Conservation (phyloP, 2,888 invertebrate species). For the Adelphocoris suturalis region DNA sequence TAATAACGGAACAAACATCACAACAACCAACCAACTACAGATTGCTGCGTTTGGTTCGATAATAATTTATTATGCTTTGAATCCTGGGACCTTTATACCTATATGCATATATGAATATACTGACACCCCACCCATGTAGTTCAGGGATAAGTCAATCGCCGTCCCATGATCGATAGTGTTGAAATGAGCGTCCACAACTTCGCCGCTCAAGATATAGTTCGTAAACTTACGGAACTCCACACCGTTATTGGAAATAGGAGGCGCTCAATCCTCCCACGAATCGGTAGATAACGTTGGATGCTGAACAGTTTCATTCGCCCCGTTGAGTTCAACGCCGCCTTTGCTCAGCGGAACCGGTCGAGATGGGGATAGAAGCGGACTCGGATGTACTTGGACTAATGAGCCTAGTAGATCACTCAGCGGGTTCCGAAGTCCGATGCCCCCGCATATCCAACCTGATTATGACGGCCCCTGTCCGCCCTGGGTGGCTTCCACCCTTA, state of each 20-base stretch:
- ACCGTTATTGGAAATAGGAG: background rate
- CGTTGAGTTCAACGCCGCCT: background rate
- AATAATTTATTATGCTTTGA: too few species aligned
- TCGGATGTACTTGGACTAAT: constrained; percentile 49
- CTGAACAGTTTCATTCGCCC: constrained; percentile 4
- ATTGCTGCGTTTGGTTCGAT: too few species aligned
- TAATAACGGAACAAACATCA: too few species aligned
- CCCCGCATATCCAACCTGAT: constrained; percentile 29
- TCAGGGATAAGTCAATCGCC: too few species aligned
- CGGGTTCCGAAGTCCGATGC: constrained; percentile 31
- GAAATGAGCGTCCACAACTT: too few species aligned
- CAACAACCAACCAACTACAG: too few species aligned
- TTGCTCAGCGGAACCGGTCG: constrained; percentile 24
- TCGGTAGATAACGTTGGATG: background rate
- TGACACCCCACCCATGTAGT: too few species aligned
- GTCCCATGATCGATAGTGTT: too few species aligned
- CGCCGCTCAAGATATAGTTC: too few species aligned
- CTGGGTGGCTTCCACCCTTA: constrained; percentile 46
- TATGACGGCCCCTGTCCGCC: constrained; percentile 46
- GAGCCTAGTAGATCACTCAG: constrained; percentile 63
- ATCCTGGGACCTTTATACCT: too few species aligned
- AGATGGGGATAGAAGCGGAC: background rate
- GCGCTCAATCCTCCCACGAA: background rate
- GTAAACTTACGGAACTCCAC: too few species aligned
- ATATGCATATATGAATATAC: too few species aligned